Percentiles rank a stretch among this genome's conserved stretches.
Conservation (phyloP, 2,113 vertebrate genomes). For the Sisor rabdophorus region DNA sequence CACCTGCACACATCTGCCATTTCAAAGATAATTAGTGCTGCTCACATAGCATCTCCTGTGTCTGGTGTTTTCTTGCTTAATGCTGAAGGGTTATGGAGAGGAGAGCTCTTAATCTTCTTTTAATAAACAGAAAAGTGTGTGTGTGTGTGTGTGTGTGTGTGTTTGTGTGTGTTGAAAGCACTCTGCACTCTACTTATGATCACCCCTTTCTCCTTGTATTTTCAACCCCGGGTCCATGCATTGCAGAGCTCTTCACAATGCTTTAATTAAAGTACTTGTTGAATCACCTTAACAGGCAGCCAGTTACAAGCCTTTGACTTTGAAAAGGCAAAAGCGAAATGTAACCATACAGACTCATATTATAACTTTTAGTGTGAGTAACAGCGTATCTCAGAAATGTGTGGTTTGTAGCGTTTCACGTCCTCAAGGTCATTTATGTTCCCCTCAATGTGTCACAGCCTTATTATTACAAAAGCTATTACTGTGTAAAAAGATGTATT, state of each 20-base stretch:
- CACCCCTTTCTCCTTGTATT: constrained; percentile 1
- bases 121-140: constrained; percentile 11
- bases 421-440: background rate
- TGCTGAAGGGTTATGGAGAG: constrained; percentile 3
- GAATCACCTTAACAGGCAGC: background rate
- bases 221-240: background rate
- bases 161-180: background rate
- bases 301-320: background rate
- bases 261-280: background rate
- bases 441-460: background rate
- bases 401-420: background rate
- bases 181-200: background rate
- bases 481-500: background rate
- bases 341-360: too few species aligned
- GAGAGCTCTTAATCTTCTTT: constrained; percentile 9
- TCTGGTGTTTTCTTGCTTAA: constrained; percentile 1
- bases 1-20: constrained; percentile 4
- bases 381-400: background rate
- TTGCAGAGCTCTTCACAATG: background rate
- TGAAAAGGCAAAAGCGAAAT: background rate
- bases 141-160: background rate
- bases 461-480: background rate
- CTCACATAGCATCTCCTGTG: constrained; percentile 17
- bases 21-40: constrained; percentile 1
- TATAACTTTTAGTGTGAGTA: background rate